Evolutionary conservation across 2,113 vertebrate genomes (phyloP).

Genomic region (Gopherus evgoodei): DNA sequence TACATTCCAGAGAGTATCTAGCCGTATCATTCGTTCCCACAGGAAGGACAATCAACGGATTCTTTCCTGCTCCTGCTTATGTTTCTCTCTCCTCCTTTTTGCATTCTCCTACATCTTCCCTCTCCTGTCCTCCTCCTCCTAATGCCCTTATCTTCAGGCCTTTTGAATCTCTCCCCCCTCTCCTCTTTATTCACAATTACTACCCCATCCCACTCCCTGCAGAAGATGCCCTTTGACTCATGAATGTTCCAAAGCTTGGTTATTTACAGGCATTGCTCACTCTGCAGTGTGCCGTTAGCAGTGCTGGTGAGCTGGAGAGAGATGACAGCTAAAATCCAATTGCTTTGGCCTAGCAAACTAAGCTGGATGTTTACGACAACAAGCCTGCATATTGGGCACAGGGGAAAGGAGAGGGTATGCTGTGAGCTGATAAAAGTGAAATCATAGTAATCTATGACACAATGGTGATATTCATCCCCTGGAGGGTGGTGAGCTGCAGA

Average conservation of each 20-base stretch:
- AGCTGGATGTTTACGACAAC: neutral
- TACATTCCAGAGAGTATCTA: too few species aligned
- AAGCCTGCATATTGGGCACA: neutral
- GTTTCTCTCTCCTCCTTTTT: neutral
- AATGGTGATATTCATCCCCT: neutral
- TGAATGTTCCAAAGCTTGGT: accelerated
- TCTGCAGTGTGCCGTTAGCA: accelerated
- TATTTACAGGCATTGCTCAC: neutral
- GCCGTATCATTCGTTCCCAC: too few species aligned
- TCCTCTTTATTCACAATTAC: neutral
- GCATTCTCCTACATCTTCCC: neutral
- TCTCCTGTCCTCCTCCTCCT: neutral
- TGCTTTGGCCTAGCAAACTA: neutral
- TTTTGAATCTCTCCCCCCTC: neutral
- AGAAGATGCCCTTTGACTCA: neutral
- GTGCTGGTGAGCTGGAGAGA: neutral
- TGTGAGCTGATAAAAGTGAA: neutral
- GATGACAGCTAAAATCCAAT: neutral
- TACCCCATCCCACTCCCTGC: neutral
- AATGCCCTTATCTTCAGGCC: neutral
- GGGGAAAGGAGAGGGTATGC: neutral
- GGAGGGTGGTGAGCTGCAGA: neutral
- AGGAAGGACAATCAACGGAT: too few species aligned
- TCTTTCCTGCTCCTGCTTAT: too few species aligned
- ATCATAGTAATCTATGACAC: neutral